Evolutionary conservation across 30 jellyfish, hydroid and myxozoan genomes (phyloP), one percentile per base, ranked within the genome.

Genomic region (Aurelia aurita): DNA sequence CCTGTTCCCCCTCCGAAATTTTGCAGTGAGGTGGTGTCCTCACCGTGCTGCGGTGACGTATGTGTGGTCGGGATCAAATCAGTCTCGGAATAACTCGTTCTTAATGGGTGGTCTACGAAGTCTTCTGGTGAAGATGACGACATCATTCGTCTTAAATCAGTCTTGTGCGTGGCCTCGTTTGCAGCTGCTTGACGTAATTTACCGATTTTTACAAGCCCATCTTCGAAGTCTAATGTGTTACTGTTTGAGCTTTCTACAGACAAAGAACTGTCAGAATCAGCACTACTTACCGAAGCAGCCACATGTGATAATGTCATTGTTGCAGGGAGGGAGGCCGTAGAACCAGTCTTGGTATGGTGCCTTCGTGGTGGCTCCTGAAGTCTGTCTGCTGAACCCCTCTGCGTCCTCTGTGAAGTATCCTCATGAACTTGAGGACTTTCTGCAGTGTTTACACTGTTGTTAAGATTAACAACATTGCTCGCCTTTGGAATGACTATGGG

Each of bases 61-160:
- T 64, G 58, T 46, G 27, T 70, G 27, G 79, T 26, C n/a, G 85
- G 76, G 65, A 77, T 59, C 29, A 90, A 65, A 60, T 90, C 97
- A 9, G 84, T 84, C 49, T 90, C 97, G 11, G 97, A 90, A 47
- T 83, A 91, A 32, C 97, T 90, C 14, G 84, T 77, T 77, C 93
- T 86, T 39, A 90, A 39, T 13, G 80, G 85, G 15, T 65, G 39
- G 1, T 31, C 64, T 10, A 14, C 21, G 45, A 20, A 32, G 12
- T 43, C 79, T 10, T 25, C 51, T 0, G 68, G 69, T 10, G 79
- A 29, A 12, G 79, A 67, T 25, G 58, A 35, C 14, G 31, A 16
- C 73, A 22, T 20, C 49, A 19, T 22, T 19, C 67, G 27, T 19
- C 29, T 55, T 19, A n/a, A 10, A 55, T 22, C 67, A 46, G 46